phyloP scores from a whole-genome alignment of 2,888 invertebrate genomes.

The Nomada flava region DNA sequence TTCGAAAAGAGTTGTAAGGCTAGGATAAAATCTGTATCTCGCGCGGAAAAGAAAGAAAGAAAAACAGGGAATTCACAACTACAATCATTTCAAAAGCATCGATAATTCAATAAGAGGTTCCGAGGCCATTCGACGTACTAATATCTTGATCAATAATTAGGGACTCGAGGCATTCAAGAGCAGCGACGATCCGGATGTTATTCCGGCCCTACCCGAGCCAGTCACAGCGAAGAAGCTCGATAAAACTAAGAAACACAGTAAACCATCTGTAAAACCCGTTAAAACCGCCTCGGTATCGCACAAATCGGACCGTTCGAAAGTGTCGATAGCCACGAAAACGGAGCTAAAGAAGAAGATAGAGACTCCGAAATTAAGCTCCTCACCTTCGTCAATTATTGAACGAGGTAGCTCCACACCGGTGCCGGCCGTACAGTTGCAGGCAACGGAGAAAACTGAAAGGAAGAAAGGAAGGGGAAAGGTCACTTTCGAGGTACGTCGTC shows the following conservation, averaged over 20 bases:
- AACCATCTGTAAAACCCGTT: neutral
- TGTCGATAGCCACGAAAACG: no score
- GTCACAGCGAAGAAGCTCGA: neutral
- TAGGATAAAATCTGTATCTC: no score
- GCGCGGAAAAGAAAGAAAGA: no score
- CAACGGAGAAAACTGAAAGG: neutral
- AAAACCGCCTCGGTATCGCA: no score
- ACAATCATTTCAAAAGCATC: no score
- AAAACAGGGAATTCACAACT: no score
- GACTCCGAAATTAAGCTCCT: no score
- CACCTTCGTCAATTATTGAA: neutral
- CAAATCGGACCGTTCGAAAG: no score
- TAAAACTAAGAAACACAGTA: neutral
- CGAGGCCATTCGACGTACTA: no score
- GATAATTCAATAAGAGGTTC: no score
- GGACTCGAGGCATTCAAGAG: neutral
- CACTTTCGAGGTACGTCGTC: constrained; percentile 35
- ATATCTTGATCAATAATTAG: neutral
- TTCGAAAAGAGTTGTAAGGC: no score
- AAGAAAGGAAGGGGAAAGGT: constrained; percentile 25
- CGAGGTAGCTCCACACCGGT: neutral
- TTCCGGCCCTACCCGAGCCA: neutral
- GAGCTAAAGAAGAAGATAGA: no score
- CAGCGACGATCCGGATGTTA: constrained; percentile 1
- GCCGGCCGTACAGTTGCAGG: neutral